Percentiles rank a stretch among this genome's conserved stretches.
Conservation (phyloP, 2,888 invertebrate genomes). For the Rhimphoctona megacephalus region DNA sequence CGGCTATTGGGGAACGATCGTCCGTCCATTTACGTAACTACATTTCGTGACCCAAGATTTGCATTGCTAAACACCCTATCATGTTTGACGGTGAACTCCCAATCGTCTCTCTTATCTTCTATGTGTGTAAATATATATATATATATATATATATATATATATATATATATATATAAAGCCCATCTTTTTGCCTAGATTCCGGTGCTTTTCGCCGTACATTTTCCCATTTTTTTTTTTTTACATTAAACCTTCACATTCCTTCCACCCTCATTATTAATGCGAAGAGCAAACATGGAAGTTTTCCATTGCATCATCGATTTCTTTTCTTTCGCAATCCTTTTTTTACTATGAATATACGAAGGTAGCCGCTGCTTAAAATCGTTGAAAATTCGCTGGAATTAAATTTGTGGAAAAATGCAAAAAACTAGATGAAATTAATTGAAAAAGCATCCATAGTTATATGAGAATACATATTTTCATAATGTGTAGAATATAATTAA, state of each 20-base stretch:
- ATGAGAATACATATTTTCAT: not conserved
- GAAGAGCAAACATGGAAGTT: conserved; percentile 14
- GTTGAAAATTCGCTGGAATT: not conserved
- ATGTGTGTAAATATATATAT: not conserved
- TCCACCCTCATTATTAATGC: not conserved
- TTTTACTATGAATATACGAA: not conserved
- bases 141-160: not conserved
- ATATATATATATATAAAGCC: not conserved
- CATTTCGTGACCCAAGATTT: conserved; percentile 73
- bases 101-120: conserved; percentile 12
- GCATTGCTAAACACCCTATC: conserved; percentile 75
- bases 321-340: not conserved
- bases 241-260: not conserved
- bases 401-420: not conserved
- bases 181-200: not conserved
- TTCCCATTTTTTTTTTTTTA: conserved; percentile 41
- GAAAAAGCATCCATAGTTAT: not conserved
- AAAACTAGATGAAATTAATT: not conserved
- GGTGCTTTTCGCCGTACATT: conserved; percentile 29
- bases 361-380: not conserved
- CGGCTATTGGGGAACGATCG: conserved; percentile 60
- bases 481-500: not conserved
- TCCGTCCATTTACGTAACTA: conserved; percentile 64
- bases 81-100: conserved; percentile 68
- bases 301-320: conserved; percentile 3